Percentiles rank a stretch among this genome's conserved stretches.
Evolutionary conservation across 2,113 vertebrate species (phyloP).

Genomic region (Clinocottus analis): DNA sequence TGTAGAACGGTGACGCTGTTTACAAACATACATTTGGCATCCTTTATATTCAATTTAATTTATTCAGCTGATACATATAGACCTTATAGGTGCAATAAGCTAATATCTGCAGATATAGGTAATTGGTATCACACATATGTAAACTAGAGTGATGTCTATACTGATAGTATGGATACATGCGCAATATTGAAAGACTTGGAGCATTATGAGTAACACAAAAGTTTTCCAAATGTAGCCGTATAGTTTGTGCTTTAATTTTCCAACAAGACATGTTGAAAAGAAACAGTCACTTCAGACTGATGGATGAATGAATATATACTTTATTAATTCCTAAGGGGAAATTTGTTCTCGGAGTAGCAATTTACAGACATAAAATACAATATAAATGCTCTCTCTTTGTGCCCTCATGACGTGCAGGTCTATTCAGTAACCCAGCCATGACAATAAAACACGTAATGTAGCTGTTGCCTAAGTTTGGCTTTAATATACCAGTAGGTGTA

Average conservation of each 20-base stretch:
- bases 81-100: background rate
- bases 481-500: background rate
- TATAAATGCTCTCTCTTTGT: conserved; percentile 3
- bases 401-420: background rate
- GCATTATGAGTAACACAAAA: background rate
- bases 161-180: background rate
- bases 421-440: background rate
- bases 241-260: background rate
- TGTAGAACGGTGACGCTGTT: background rate
- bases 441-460: background rate
- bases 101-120: background rate
- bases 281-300: background rate
- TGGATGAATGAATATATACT: too few relatives aligned
- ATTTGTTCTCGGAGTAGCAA: too few relatives aligned
- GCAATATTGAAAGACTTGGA: background rate
- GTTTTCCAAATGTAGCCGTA: background rate
- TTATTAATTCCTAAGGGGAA: too few relatives aligned
- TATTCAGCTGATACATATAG: background rate
- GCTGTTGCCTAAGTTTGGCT: background rate
- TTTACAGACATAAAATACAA: too few relatives aligned
- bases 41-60: background rate
- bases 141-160: background rate
- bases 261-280: background rate
- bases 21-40: background rate
- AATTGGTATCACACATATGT: background rate